Percentiles rank a stretch among this genome's conserved stretches.
Conservation (phyloP, 2,888 invertebrate genomes). For the Orchesella flavescens region DNA sequence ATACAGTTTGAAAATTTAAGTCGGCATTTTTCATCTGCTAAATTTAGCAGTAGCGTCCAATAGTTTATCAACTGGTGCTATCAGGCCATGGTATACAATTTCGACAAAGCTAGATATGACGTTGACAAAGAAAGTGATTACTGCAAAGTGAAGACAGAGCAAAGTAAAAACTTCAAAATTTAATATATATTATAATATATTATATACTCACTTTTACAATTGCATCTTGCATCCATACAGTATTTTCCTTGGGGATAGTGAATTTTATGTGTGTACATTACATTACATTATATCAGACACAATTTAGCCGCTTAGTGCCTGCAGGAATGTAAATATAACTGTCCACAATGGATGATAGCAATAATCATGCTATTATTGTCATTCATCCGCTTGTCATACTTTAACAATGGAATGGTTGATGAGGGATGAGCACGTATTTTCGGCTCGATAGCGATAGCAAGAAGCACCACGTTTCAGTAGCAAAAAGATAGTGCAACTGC, state of each 20-base stretch:
- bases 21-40: background rate
- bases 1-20: slow-evolving; percentile 29
- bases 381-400: slow-evolving; percentile 55
- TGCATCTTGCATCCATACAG: too few relatives aligned
- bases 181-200: too few relatives aligned
- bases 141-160: slow-evolving; percentile 18
- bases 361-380: slow-evolving; percentile 59
- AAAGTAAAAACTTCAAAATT: slow-evolving; percentile 32
- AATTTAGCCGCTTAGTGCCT: slow-evolving; percentile 7
- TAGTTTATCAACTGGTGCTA: slow-evolving; percentile 20
- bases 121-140: slow-evolving; percentile 57
- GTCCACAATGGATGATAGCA: slow-evolving; percentile 30
- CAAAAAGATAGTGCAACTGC: too few relatives aligned
- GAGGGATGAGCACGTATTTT: slow-evolving; percentile 35
- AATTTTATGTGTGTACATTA: too few relatives aligned
- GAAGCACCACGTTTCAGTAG: too few relatives aligned
- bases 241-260: too few relatives aligned
- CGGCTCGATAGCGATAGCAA: slow-evolving; percentile 20
- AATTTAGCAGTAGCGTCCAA: background rate
- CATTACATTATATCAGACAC: too few relatives aligned
- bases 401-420: slow-evolving; percentile 41
- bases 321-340: slow-evolving; percentile 38
- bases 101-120: slow-evolving; percentile 20
- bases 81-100: background rate
- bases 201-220: too few relatives aligned